Conservation (phyloP, 64 coral and sea anemone species). For the Stichodactyla mertensii region DNA sequence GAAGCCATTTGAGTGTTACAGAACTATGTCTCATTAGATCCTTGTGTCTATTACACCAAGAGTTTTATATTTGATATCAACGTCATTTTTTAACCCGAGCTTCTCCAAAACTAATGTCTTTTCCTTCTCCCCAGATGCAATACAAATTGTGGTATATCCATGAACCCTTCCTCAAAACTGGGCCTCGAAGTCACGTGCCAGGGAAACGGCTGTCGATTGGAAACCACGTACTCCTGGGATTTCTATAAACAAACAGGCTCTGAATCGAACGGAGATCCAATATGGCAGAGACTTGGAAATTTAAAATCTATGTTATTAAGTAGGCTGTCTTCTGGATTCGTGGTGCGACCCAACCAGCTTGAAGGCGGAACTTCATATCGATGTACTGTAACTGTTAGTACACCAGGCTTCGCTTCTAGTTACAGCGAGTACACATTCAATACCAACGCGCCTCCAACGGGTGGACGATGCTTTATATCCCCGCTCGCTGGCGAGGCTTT, state of each 20-base stretch:
- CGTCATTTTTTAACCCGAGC: neutral
- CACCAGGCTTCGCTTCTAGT: conserved; percentile 37
- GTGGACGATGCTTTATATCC: conserved; percentile 7
- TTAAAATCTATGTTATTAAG: conserved; percentile 14
- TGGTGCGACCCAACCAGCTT: conserved; percentile 14
- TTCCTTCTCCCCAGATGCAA: conserved; percentile 22
- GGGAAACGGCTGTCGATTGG: conserved; percentile 15
- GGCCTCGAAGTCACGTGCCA: conserved; percentile 39
- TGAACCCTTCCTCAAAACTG: conserved; percentile 34
- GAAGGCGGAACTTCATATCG: conserved; percentile 32
- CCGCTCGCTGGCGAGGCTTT: conserved; percentile 23
- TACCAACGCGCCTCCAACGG: conserved; percentile 48
- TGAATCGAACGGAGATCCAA: neutral
- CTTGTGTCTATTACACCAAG: too few species aligned
- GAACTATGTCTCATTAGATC: too few species aligned
- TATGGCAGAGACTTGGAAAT: conserved; percentile 13
- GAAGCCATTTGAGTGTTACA: too few species aligned
- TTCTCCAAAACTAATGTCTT: neutral
- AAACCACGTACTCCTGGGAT: conserved; percentile 33
- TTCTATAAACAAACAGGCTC: neutral
- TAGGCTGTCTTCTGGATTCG: conserved; percentile 41
- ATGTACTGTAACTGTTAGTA: conserved; percentile 4
- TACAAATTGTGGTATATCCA: conserved; percentile 29
- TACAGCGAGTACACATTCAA: conserved; percentile 35
- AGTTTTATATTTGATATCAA: too few species aligned